These are phyloP conservation scores for Bradypodion pumilum DNA, from an alignment of 2,797 vertebrate genomes.

Conservation along the genomic window DNA sequence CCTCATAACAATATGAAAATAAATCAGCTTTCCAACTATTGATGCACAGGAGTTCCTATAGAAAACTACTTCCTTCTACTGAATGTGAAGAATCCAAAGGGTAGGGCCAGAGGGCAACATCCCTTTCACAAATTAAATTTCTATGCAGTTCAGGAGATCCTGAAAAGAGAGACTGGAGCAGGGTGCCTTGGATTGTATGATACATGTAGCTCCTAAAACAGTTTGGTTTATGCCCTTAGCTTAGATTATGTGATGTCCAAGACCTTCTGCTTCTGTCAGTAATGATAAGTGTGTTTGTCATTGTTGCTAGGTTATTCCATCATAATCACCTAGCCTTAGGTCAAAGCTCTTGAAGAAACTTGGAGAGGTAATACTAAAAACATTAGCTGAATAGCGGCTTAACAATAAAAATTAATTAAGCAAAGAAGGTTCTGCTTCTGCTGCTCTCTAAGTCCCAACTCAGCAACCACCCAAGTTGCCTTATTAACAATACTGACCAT, in stretches of 20 bases:
- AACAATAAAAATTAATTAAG: conserved; percentile 42
- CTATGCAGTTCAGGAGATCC: not conserved
- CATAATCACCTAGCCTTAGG: not conserved
- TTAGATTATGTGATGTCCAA: not conserved
- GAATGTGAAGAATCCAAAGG: not conserved
- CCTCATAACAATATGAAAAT: too few relatives aligned
- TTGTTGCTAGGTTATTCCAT: not conserved
- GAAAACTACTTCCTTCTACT: not conserved
- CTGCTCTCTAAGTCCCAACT: conserved; percentile 34
- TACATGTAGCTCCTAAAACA: not conserved
- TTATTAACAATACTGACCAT: conserved; percentile 44
- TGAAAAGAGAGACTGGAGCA: not conserved
- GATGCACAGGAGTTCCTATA: not conserved
- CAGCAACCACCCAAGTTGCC: conserved; percentile 28
- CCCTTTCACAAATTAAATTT: not conserved
- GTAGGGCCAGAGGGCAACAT: not conserved
- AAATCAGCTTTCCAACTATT: not conserved
- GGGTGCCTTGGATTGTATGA: not conserved
- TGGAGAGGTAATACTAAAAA: not conserved
- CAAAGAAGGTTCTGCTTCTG: conserved; percentile 20
- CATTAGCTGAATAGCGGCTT: conserved; percentile 14
- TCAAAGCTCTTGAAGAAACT: not conserved
- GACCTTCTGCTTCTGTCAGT: not conserved
- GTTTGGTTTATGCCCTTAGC: not conserved
- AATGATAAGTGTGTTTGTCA: not conserved